These are phyloP conservation scores for Calephelis perditalis DNA, from an alignment of 2,888 invertebrate species.

Conservation along the genomic window DNA sequence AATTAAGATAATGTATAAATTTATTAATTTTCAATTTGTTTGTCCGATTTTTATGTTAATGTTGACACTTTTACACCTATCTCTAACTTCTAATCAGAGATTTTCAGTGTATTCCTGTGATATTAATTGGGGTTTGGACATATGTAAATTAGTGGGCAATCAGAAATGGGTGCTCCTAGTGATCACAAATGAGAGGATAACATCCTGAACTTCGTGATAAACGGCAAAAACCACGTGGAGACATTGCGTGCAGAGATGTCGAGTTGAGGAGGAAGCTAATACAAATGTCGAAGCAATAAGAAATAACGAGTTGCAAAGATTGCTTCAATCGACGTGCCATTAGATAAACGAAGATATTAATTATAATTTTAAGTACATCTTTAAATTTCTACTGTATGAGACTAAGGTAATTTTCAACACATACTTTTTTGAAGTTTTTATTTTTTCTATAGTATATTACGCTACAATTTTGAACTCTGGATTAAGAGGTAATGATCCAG, in stretches of 20 bases:
- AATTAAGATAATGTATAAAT: conserved; percentile 29
- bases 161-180: conserved; percentile 40
- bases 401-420: not conserved
- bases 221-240: conserved; percentile 90
- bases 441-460: not conserved
- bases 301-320: conserved; percentile 15
- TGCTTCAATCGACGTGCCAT: conserved; percentile 1
- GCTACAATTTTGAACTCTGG: not conserved
- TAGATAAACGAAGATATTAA: not conserved
- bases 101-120: conserved; percentile 55
- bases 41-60: conserved; percentile 33
- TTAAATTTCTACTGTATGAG: not conserved
- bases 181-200: conserved; percentile 84
- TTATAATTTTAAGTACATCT: conserved; percentile 1
- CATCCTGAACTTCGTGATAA: conserved; percentile 95
- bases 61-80: conserved; percentile 26
- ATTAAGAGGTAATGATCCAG: no score
- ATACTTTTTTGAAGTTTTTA: not conserved
- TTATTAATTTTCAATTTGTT: conserved; percentile 37
- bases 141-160: conserved; percentile 68
- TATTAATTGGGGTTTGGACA: conserved; percentile 45
- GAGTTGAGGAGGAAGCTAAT: conserved; percentile 90
- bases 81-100: conserved; percentile 39
- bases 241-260: conserved; percentile 86
- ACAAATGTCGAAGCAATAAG: conserved; percentile 21